Evolutionary conservation across 2,797 vertebrate species (phyloP), one percentile per base, ranked within the genome.

Genomic region (Microchirus variegatus): DNA sequence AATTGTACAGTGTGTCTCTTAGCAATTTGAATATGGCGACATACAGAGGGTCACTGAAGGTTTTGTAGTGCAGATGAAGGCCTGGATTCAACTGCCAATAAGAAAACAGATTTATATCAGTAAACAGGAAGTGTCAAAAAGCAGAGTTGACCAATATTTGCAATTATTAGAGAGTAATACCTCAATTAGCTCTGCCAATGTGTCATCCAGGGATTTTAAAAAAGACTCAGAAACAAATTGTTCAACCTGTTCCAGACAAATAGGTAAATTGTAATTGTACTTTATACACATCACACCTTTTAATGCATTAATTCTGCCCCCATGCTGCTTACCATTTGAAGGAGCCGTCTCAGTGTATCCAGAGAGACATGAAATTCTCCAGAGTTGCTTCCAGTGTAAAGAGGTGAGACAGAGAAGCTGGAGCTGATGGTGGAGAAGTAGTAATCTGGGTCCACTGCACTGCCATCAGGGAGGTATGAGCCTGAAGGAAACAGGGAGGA

Each of bases 21-120:
- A 99, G 90, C 97, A 99, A 98, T 87, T 98, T 99, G 86, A 99
- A 99, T 60, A 96, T 94, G 67, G 95, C 94, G 50, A 99, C 95
- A 10, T 99, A 98, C 19, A 99, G 92, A 38, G 96, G 92, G 61
- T 99, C 97, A 53, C 97, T 97, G 92, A 98, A 99, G 8, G 93
- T 90, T 80, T 95, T 95, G 54, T 99, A 99, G 84, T 94, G 92
- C 18, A 98, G 89, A 58, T 96, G 94, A 53, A 90, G 60, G 40
- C 83, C 82, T 36, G 94, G 86, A 80, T 85, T 93, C 10, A 12
- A 66, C 97, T 99, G 85, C 2, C 68, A 71, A 63, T n/a, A 43
- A 54, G 78, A 1, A 0, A 16, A 60, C 17, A 70, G 14, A 47
- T 50, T 41, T 4, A 1, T 14, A 16, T 45, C 7, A 57, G 12